Evolutionary conservation across 1,140 invertebrate species (phyloP).

Genomic region (Hermatobates lingyangjiaoensis): DNA sequence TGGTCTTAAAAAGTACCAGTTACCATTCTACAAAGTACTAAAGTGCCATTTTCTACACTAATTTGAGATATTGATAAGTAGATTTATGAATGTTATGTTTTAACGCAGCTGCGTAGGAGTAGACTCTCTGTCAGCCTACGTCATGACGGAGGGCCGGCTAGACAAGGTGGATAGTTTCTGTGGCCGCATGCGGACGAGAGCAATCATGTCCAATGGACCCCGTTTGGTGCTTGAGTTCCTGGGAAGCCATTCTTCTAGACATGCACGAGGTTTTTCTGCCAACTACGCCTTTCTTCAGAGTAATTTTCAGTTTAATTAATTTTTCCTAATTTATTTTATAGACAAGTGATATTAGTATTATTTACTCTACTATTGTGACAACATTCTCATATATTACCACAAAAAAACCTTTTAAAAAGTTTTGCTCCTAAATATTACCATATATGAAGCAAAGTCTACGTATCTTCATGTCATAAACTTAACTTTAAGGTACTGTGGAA

Average conservation of each 20-base stretch:
- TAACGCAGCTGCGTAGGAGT: slow-evolving; percentile 51
- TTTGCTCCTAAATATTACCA: no score
- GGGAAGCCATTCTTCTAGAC: slow-evolving; percentile 45
- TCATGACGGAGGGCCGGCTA: slow-evolving; percentile 54
- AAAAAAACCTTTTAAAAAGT: no score
- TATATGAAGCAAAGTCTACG: no score
- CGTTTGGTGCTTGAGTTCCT: slow-evolving; percentile 63
- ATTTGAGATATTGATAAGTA: background rate
- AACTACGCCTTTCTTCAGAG: slow-evolving; percentile 74
- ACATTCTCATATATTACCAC: no score
- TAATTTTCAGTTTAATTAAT: no score
- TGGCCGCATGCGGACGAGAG: slow-evolving; percentile 51
- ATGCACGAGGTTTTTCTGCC: slow-evolving; percentile 64
- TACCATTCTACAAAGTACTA: no score
- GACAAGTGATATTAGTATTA: no score
- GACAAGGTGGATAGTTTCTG: slow-evolving; percentile 70
- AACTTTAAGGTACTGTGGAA: no score
- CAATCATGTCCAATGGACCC: slow-evolving; percentile 77
- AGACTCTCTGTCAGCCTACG: slow-evolving; percentile 56
- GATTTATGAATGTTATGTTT: slow-evolving; percentile 3
- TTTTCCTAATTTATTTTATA: no score
- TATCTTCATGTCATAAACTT: no score
- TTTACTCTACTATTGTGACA: no score
- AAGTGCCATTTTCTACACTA: background rate
- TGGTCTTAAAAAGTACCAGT: no score